A percentile compares a stretch with the other conserved stretches of the same genome.
Conservation (phyloP, 2,797 vertebrate genomes). For the Catostomus latipinnis region DNA sequence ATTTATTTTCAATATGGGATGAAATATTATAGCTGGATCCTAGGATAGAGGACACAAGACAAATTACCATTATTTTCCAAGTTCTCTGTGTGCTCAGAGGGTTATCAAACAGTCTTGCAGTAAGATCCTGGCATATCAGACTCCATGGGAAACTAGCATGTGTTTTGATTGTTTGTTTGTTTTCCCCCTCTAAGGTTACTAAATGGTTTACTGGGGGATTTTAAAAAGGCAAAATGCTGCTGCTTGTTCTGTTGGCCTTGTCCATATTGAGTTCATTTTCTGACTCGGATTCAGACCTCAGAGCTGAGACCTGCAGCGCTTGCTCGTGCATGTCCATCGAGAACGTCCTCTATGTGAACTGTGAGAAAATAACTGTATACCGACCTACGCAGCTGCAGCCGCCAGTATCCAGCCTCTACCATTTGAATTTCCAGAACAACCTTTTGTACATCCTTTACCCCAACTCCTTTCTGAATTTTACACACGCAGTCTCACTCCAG, state of each 20-base stretch:
- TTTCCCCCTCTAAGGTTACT: conserved; percentile 77
- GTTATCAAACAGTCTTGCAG: conserved; percentile 36
- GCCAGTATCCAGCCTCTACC: conserved; percentile 93
- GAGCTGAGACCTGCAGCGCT: conserved; percentile 94
- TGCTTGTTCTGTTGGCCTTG: conserved; percentile 94
- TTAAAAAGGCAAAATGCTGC: conserved; percentile 95
- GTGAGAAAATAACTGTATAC: conserved; percentile 95
- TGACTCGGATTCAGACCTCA: conserved; percentile 86
- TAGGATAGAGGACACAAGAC: neutral
- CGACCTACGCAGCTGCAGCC: conserved; percentile 95
- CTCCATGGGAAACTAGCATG: conserved; percentile 46
- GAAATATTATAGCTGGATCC: neutral
- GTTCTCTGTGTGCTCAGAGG: conserved; percentile 32
- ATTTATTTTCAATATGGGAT: conserved; percentile 5
- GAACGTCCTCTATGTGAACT: conserved; percentile 98
- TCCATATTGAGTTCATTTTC: conserved; percentile 83
- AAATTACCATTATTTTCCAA: conserved; percentile 23
- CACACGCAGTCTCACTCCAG: conserved; percentile 95
- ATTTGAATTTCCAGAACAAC: conserved; percentile 98
- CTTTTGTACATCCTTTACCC: conserved; percentile 94
- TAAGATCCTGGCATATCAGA: conserved; percentile 41
- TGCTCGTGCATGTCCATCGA: conserved; percentile 98
- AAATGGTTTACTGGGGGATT: conserved; percentile 89
- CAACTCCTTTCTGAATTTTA: conserved; percentile 97
- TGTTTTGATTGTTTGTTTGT: conserved; percentile 68